Evolutionary conservation across 2,113 vertebrate species (phyloP).

Genomic region (Synchiropus splendidus): DNA sequence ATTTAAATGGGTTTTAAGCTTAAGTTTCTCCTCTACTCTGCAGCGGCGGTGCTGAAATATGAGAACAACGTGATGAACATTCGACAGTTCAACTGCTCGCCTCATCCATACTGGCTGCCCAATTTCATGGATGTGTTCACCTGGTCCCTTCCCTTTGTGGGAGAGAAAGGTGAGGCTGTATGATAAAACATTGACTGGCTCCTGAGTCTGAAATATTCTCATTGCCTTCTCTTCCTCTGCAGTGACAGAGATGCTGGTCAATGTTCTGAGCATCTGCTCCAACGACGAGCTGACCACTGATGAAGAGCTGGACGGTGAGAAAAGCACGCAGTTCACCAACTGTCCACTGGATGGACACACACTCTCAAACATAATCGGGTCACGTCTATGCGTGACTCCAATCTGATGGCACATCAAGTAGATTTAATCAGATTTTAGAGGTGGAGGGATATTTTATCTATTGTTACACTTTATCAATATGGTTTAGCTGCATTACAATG

Average conservation of each 20-base stretch:
- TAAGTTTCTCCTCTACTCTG: slow-evolving; percentile 6
- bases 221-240: slow-evolving; percentile 17
- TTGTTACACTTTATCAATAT: no score
- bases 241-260: slow-evolving; percentile 99
- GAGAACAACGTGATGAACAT: slow-evolving; percentile 99
- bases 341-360: slow-evolving; percentile 37
- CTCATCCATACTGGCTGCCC: slow-evolving; percentile 96
- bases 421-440: no score
- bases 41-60: slow-evolving; percentile 97
- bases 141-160: slow-evolving; percentile 95
- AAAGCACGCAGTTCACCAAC: background rate
- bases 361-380: background rate
- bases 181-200: no score
- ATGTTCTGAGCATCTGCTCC: slow-evolving; percentile 96
- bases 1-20: no score
- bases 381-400: no score
- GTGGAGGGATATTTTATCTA: no score
- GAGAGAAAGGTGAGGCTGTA: slow-evolving; percentile 92
- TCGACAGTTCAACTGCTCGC: slow-evolving; percentile 97
- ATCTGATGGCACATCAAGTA: no score
- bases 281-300: slow-evolving; percentile 93
- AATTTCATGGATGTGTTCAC: slow-evolving; percentile 99
- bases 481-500: no score
- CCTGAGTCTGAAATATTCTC: background rate
- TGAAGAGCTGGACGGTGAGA: slow-evolving; percentile 92